Evolutionary conservation across 2,113 vertebrate species (phyloP).

Genomic region (Engraulis encrasicolus): DNA sequence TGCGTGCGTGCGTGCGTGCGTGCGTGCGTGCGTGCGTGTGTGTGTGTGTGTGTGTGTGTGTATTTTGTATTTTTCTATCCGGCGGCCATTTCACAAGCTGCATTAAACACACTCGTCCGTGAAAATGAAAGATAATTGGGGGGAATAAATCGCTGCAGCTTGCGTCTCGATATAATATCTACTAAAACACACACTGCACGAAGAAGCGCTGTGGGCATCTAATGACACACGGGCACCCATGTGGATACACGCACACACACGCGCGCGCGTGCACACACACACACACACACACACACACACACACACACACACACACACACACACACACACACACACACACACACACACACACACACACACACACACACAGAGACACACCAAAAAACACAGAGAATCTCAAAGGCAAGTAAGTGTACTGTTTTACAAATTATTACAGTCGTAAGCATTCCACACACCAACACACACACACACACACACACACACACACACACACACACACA

Average conservation of each 20-base stretch:
- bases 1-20: background rate
- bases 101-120: background rate
- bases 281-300: no score
- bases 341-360: background rate
- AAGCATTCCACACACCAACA: background rate
- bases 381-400: no score
- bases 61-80: no score
- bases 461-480: background rate
- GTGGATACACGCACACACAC: no score
- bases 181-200: background rate
- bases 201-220: no score
- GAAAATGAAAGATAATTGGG: background rate
- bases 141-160: background rate
- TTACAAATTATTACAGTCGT: no score
- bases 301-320: no score
- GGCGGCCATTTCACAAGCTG: background rate
- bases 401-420: no score
- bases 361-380: background rate
- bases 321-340: background rate
- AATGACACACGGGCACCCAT: no score
- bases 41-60: slow-evolving; percentile 15
- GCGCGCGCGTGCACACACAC: no score
- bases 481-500: background rate
- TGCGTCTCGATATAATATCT: background rate
- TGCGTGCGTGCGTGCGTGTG: background rate